phyloP scores from a whole-genome alignment of 2,888 invertebrate genomes.

The Drosophila anomelani region DNA sequence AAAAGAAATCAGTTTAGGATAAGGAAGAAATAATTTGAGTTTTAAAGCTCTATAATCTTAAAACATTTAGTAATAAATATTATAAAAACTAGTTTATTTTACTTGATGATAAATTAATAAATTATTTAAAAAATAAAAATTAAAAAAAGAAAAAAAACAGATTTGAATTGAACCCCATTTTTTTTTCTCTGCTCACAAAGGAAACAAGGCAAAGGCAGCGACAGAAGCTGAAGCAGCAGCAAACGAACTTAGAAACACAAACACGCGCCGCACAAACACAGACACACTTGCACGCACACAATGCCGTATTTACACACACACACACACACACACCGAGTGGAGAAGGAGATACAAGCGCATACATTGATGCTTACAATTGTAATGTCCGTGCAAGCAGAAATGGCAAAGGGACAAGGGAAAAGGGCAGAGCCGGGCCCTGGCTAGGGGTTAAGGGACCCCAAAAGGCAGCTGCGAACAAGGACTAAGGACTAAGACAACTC shows the following conservation, averaged over 20 bases:
- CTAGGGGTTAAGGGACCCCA: conserved; percentile 10
- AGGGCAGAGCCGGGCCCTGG: background rate
- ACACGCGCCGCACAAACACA: conserved; percentile 64
- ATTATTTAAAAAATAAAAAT: background rate
- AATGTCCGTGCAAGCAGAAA: conserved; percentile 38
- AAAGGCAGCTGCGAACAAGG: conserved; percentile 7
- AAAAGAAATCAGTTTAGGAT: too few relatives aligned
- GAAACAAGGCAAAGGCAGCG: conserved; percentile 10
- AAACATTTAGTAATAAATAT: too few relatives aligned
- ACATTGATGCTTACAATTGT: conserved; percentile 50
- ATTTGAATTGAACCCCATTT: too few relatives aligned
- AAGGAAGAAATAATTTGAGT: too few relatives aligned
- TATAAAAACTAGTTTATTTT: too few relatives aligned
- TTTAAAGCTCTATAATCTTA: too few relatives aligned
- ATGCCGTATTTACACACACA: conserved; percentile 32
- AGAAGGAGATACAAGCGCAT: conserved; percentile 43
- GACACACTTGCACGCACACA: conserved; percentile 27
- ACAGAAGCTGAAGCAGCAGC: conserved; percentile 52
- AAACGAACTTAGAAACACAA: conserved; percentile 75
- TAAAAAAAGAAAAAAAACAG: background rate
- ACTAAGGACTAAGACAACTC: conserved; percentile 16
- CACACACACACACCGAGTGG: conserved; percentile 3
- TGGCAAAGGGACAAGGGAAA: conserved; percentile 11
- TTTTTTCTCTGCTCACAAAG: conserved; percentile 1
- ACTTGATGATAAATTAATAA: background rate